A percentile compares a stretch with the other conserved stretches of the same genome.
Conservation (phyloP, 2,888 invertebrate species). For the Matsumyia berberina region DNA sequence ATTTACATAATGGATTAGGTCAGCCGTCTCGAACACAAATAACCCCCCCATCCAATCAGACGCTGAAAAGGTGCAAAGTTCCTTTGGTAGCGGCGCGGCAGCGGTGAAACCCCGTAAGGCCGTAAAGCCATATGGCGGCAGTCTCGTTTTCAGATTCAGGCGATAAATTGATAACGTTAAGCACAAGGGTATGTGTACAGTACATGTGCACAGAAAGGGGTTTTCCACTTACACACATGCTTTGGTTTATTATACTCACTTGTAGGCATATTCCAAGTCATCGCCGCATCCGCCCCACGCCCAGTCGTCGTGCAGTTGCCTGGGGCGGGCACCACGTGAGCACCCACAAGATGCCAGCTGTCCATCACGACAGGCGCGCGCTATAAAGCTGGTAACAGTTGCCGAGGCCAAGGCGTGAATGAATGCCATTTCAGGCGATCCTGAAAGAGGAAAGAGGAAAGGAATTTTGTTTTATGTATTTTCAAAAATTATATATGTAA, state of each 20-base stretch:
- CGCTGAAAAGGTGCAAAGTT: constrained; percentile 70
- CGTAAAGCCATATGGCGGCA: constrained; percentile 68
- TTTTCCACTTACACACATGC: constrained; percentile 40
- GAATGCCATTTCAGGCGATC: constrained; percentile 95
- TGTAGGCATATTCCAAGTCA: constrained; percentile 97
- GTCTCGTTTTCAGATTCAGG: constrained; percentile 55
- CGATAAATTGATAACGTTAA: constrained; percentile 71
- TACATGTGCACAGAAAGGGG: constrained; percentile 43
- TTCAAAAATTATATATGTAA: constrained; percentile 25
- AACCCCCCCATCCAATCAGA: constrained; percentile 45
- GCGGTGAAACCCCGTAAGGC: constrained; percentile 57
- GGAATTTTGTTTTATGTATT: constrained; percentile 18
- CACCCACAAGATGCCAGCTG: constrained; percentile 95
- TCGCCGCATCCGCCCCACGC: constrained; percentile 99
- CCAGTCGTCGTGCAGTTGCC: constrained; percentile 95
- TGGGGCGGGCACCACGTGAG: constrained; percentile 92
- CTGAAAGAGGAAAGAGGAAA: constrained; percentile 84
- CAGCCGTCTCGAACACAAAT: constrained; percentile 68
- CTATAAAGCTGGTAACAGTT: constrained; percentile 94
- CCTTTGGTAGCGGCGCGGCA: constrained; percentile 56
- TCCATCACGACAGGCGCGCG: constrained; percentile 96
- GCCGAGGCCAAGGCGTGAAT: constrained; percentile 95
- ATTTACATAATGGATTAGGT: constrained; percentile 77
- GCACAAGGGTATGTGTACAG: constrained; percentile 28
- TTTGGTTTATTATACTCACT: constrained; percentile 86